Evolutionary conservation across 2,797 vertebrate genomes (phyloP).

Genomic region (Lerista edwardsae): DNA sequence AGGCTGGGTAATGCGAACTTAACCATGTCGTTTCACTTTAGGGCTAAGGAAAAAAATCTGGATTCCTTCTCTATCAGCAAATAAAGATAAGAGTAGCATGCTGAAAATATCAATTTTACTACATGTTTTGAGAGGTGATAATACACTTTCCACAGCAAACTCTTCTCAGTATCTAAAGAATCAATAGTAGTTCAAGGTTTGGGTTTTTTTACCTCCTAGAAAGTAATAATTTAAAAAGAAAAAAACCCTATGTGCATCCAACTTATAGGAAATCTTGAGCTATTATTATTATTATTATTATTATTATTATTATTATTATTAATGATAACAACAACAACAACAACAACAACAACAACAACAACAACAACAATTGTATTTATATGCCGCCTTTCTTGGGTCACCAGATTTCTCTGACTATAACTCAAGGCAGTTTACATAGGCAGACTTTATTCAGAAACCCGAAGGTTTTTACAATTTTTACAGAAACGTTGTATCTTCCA

Average conservation of each 20-base stretch:
- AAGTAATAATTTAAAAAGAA: slow-evolving; percentile 58
- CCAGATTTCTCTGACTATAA: too few relatives aligned
- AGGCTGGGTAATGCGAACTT: slow-evolving; percentile 68
- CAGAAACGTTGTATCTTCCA: too few relatives aligned
- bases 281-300: too few relatives aligned
- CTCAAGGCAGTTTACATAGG: too few relatives aligned
- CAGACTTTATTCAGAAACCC: too few relatives aligned
- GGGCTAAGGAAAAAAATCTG: slow-evolving; percentile 71
- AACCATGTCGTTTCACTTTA: slow-evolving; percentile 65
- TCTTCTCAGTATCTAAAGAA: slow-evolving; percentile 64
- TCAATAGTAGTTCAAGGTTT: slow-evolving; percentile 48
- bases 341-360: too few relatives aligned
- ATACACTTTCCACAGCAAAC: slow-evolving; percentile 69
- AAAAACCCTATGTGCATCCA: slow-evolving; percentile 53
- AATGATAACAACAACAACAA: too few relatives aligned
- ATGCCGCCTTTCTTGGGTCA: too few relatives aligned
- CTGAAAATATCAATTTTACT: slow-evolving; percentile 78
- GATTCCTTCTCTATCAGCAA: slow-evolving; percentile 80
- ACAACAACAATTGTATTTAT: too few relatives aligned
- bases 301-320: too few relatives aligned
- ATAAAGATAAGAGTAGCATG: slow-evolving; percentile 82
- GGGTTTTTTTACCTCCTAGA: slow-evolving; percentile 38
- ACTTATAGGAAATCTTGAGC: slow-evolving; percentile 48
- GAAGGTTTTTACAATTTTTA: too few relatives aligned
- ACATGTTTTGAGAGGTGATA: slow-evolving; percentile 74